Evolutionary conservation across 2,888 invertebrate species (phyloP).

Genomic region (Dysmachus trigonus): DNA sequence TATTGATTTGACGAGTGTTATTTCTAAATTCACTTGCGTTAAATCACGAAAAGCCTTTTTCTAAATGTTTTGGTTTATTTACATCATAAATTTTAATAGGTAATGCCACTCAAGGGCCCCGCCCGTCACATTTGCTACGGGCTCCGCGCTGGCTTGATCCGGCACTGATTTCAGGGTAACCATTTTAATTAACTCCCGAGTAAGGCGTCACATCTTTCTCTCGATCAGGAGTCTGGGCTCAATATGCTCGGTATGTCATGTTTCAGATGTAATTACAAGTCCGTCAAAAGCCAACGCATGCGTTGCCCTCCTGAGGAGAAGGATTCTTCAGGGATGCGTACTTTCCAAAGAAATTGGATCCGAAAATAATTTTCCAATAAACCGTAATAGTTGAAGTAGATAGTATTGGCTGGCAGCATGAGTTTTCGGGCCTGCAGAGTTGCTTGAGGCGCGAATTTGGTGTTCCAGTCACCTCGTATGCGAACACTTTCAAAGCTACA

Average conservation of each 20-base stretch:
- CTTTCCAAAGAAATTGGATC: conserved; percentile 26
- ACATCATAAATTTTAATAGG: too few species aligned
- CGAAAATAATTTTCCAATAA: conserved; percentile 38
- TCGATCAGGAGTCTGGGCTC: not conserved
- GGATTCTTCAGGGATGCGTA: not conserved
- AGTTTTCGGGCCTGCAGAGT: not conserved
- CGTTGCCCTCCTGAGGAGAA: too few species aligned
- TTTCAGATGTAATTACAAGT: conserved; percentile 21
- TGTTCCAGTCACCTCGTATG: not conserved
- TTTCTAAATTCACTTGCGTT: too few species aligned
- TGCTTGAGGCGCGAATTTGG: not conserved
- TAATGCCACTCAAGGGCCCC: too few species aligned
- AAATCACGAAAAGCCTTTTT: too few species aligned
- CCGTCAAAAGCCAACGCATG: conserved; percentile 14
- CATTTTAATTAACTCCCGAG: not conserved
- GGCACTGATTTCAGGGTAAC: not conserved
- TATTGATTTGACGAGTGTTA: too few species aligned
- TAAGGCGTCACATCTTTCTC: not conserved
- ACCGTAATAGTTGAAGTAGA: conserved; percentile 15
- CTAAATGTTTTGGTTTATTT: too few species aligned
- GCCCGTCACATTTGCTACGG: too few species aligned
- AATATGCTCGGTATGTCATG: not conserved
- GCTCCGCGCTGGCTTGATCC: too few species aligned
- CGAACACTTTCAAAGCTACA: not conserved
- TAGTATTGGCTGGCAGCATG: not conserved